Percentiles rank a stretch among this genome's conserved stretches.
Conservation (phyloP, 2,113 vertebrate genomes). For the Muntiacus muntjak region DNA sequence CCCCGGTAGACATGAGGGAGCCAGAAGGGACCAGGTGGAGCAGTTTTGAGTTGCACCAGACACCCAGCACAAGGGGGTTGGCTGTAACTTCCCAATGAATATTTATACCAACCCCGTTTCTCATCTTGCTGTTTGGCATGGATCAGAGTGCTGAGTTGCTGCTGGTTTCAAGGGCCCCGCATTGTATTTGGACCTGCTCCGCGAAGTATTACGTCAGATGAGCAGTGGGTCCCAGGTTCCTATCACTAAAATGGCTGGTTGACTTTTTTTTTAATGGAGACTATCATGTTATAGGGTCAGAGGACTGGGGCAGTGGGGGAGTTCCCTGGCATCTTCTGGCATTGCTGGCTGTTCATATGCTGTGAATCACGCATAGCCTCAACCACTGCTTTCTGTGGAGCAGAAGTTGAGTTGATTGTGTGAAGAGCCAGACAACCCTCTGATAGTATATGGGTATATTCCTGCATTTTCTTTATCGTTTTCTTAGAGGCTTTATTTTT, state of each 20-base stretch:
- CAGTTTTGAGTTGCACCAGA: conserved; percentile 73
- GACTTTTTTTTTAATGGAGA: not conserved
- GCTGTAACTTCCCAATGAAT: conserved; percentile 69
- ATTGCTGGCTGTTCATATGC: not conserved
- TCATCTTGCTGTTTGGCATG: conserved; percentile 72
- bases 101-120: conserved; percentile 72
- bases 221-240: conserved; percentile 57
- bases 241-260: conserved; percentile 46
- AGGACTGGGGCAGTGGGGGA: not conserved
- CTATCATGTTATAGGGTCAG: conserved; percentile 56
- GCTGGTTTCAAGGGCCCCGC: conserved; percentile 53
- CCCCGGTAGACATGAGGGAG: conserved; percentile 69
- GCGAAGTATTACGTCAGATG: conserved; percentile 58
- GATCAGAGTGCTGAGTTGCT: conserved; percentile 29
- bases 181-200: conserved; percentile 61
- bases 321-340: not conserved
- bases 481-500: conserved; percentile 53
- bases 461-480: conserved; percentile 18
- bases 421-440: not conserved
- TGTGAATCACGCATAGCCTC: not conserved
- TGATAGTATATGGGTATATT: not conserved
- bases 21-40: conserved; percentile 72
- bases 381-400: not conserved
- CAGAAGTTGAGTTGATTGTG: not conserved
- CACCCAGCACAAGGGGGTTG: conserved; percentile 59